phyloP scores from a whole-genome alignment of 2,888 invertebrate genomes.

The Eupithecia centaureata region DNA sequence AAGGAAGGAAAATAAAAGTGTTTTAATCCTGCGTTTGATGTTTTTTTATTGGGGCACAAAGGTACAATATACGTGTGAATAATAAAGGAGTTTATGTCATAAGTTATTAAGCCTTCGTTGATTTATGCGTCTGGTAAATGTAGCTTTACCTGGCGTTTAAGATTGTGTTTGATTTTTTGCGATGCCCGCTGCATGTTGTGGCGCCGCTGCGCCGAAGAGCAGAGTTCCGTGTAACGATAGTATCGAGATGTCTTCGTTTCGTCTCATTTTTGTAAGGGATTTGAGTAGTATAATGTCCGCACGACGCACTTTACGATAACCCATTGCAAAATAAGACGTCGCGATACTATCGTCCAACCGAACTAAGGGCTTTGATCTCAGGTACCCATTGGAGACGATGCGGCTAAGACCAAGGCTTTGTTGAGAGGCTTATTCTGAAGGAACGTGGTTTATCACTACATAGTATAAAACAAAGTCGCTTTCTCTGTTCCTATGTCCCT shows the following conservation, averaged over 20 bases:
- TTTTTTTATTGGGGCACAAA: conserved; percentile 54
- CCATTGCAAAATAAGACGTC: too few relatives aligned
- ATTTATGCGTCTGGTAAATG: conserved; percentile 68
- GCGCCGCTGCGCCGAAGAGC: conserved; percentile 60
- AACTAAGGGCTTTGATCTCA: too few relatives aligned
- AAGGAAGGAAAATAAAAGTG: conserved; percentile 66
- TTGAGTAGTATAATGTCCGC: too few relatives aligned
- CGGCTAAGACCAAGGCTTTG: conserved; percentile 40
- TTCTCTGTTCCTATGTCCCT: too few relatives aligned
- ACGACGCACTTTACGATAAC: too few relatives aligned
- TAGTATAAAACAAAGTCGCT: too few relatives aligned
- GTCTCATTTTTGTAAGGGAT: too few relatives aligned
- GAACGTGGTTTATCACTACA: too few relatives aligned
- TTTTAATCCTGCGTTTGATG: conserved; percentile 67
- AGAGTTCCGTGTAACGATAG: too few relatives aligned
- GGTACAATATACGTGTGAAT: conserved; percentile 59
- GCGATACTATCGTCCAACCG: too few relatives aligned
- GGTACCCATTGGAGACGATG: conserved; percentile 52
- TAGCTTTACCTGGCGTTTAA: conserved; percentile 64
- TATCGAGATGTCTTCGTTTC: too few relatives aligned
- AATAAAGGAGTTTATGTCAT: conserved; percentile 80
- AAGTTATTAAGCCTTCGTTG: conserved; percentile 73
- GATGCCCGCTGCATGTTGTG: conserved; percentile 54
- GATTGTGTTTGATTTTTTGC: conserved; percentile 64
- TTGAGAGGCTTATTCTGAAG: background rate